Percentiles rank a stretch among this genome's conserved stretches.
These are phyloP conservation scores for Bovichtus diacanthus DNA, from an alignment of 2,797 vertebrate species.

Conservation along the genomic window DNA sequence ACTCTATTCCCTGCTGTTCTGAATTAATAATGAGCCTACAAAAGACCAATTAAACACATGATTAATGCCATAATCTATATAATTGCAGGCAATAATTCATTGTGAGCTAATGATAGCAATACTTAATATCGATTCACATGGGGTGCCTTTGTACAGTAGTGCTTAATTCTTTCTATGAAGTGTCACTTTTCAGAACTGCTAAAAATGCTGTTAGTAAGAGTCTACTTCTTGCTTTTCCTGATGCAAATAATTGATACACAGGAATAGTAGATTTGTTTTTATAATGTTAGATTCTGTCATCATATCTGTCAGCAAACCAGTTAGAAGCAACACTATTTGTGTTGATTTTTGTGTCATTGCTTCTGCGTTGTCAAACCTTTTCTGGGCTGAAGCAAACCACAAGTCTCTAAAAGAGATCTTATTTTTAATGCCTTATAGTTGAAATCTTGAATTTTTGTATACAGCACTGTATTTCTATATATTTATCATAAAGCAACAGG, in stretches of 20 bases:
- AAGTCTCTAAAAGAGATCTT: background rate
- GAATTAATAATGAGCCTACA: conserved; percentile 86
- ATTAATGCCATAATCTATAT: conserved; percentile 86
- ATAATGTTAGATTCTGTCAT: conserved; percentile 37
- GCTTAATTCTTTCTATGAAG: conserved; percentile 77
- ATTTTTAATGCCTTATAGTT: background rate
- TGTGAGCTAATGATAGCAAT: conserved; percentile 83
- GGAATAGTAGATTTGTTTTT: conserved; percentile 26
- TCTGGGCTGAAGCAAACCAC: background rate
- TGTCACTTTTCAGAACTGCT: conserved; percentile 66
- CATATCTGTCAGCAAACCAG: too few species aligned
- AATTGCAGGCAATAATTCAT: conserved; percentile 86
- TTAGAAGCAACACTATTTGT: background rate
- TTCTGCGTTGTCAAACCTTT: background rate
- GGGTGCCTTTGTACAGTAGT: conserved; percentile 77
- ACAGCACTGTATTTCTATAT: background rate
- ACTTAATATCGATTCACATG: conserved; percentile 85
- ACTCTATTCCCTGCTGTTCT: conserved; percentile 82
- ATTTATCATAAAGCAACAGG: conserved; percentile 13
- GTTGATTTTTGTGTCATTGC: background rate
- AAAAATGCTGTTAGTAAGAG: conserved; percentile 67
- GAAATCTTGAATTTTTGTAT: background rate
- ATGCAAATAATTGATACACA: conserved; percentile 52
- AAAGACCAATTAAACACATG: conserved; percentile 87
- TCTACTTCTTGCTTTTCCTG: conserved; percentile 60